Evolutionary conservation across 2,113 vertebrate species (phyloP), one percentile per base, ranked within the genome.

Genomic region (Artemisiospiza belli): DNA sequence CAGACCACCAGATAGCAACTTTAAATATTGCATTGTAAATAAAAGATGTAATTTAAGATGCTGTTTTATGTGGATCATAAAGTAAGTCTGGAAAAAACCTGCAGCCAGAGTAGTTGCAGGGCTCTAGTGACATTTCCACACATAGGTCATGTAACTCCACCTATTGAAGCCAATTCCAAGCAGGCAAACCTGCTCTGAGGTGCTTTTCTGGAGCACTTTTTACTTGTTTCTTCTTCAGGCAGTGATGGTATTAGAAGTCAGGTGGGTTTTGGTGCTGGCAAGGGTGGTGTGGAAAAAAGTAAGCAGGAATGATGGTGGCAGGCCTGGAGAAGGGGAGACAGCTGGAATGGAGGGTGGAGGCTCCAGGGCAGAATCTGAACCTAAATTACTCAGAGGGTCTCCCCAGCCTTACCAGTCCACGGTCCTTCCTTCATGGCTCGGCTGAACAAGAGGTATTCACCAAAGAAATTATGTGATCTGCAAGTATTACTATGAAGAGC

Each of bases 21-120:
- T 80, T 46, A 89, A 92, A 74, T 77, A 83, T 61, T 63, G 8
- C 33, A 59, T 43, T 86, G 68, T 88, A 96, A 95, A 88, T 70
- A 92, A 83, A 91, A 37, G 31, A 85, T 28, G 31, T 63, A 64
- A 91, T 90, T 87, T 87, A 91, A 82, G 70, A 89, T 61, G 49
- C 51, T 66, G 66, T 39, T 96, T 91, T 64, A 68, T 49, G 58
- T 1, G 7, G 23, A 44, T 49, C 82, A 80, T 80, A 95, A 91
- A 95, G 33, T 43, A 84, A 86, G 72, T 44, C 52, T 4, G 9
- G 23, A 21, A 72, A 31, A 86, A 89, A 69, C 39, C 41, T 62
- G 52, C 68, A 89, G 49, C 33, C 67, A 73, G 54, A 76, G 51
- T 19, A 79, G 64, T 1, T 92, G 74, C 83, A 85, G 63, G 72